Conservation (phyloP, 2,888 invertebrate species). For the Calliphora vomitoria region DNA sequence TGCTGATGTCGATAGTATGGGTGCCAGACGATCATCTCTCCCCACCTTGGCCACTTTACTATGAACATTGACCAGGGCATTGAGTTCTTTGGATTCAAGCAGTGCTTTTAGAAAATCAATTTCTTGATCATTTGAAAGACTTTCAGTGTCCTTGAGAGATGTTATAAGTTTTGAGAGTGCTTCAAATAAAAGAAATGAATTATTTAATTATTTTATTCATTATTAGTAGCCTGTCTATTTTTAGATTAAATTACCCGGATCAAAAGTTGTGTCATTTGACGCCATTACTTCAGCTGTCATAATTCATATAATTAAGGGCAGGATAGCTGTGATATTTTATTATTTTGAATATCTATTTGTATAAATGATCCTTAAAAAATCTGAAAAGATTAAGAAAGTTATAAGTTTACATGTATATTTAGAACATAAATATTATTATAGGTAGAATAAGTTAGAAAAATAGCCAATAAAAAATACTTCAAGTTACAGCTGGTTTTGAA, state of each 20-base stretch:
- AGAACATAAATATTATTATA: too few species aligned
- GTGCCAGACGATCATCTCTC: slow-evolving; percentile 93
- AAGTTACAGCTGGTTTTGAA: too few species aligned
- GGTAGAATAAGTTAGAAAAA: too few species aligned
- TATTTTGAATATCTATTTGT: background rate
- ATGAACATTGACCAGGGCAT: slow-evolving; percentile 95
- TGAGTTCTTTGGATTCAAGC: slow-evolving; percentile 93
- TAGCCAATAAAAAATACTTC: too few species aligned
- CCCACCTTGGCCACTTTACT: slow-evolving; percentile 94
- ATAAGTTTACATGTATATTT: too few species aligned
- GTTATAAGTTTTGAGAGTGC: slow-evolving; percentile 92
- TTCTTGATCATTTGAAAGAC: slow-evolving; percentile 92
- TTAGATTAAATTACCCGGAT: slow-evolving; percentile 82
- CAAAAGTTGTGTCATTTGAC: slow-evolving; percentile 84
- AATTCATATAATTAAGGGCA: slow-evolving; percentile 75
- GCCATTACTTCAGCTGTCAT: slow-evolving; percentile 85
- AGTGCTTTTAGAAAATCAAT: slow-evolving; percentile 93
- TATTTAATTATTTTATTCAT: too few species aligned
- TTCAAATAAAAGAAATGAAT: slow-evolving; percentile 80
- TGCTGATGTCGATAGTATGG: slow-evolving; percentile 93
- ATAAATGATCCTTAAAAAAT: slow-evolving; percentile 18
- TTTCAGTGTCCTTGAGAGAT: slow-evolving; percentile 92
- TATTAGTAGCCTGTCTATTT: too few species aligned
- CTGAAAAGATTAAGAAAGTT: slow-evolving; percentile 38
- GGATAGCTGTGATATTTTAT: slow-evolving; percentile 45